Evolutionary conservation across 2,888 invertebrate genomes (phyloP).

Genomic region (Chymomyza fuscimana): DNA sequence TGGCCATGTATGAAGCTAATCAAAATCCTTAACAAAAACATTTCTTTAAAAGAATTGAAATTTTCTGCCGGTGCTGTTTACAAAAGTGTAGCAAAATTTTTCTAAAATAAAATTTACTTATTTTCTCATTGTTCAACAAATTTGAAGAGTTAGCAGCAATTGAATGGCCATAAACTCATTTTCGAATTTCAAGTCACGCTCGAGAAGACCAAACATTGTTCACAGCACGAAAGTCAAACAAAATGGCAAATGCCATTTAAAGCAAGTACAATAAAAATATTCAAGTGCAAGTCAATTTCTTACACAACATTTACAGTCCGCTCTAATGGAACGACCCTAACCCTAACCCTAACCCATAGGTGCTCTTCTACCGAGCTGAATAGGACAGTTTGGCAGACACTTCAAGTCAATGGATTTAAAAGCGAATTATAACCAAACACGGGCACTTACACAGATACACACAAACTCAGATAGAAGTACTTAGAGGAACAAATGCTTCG

Average conservation of each 20-base stretch:
- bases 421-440: not conserved
- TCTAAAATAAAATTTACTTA: not conserved
- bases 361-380: not conserved
- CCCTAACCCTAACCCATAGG: not conserved
- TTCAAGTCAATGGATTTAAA: constrained; percentile 1
- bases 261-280: constrained; percentile 1
- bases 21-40: too few relatives aligned
- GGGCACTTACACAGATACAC: not conserved
- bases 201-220: not conserved
- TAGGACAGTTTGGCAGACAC: not conserved
- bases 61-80: too few relatives aligned
- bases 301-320: not conserved
- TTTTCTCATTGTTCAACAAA: not conserved
- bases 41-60: too few relatives aligned
- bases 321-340: not conserved
- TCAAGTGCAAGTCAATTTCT: constrained; percentile 5
- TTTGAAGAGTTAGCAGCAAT: not conserved
- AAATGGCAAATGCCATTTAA: not conserved
- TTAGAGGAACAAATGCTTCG: not conserved
- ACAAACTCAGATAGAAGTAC: not conserved
- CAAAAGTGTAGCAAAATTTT: too few relatives aligned
- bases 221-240: not conserved
- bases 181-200: not conserved
- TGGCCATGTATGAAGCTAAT: too few relatives aligned
- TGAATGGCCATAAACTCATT: not conserved